Conservation (phyloP, 2,888 invertebrate genomes). For the Lithophane semibrunnea region DNA sequence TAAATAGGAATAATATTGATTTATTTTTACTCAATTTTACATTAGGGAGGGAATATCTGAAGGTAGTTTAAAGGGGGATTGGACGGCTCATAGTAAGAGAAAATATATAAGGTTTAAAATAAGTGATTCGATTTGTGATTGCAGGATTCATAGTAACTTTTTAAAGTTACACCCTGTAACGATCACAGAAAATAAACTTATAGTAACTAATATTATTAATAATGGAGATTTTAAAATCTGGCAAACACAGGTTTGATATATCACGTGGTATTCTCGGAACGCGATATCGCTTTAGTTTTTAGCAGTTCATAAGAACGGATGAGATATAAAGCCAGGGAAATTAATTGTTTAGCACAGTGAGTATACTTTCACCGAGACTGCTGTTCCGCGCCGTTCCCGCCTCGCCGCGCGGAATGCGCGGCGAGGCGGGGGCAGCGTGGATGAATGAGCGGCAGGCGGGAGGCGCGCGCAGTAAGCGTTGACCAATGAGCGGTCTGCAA, state of each 20-base stretch:
- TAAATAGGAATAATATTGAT: conserved; percentile 18
- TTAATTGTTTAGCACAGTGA: no score
- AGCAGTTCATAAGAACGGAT: background rate
- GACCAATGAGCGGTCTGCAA: no score
- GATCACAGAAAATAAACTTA: conserved; percentile 61
- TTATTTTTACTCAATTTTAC: background rate
- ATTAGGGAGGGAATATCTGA: conserved; percentile 36
- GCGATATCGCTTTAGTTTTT: background rate
- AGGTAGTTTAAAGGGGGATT: conserved; percentile 19
- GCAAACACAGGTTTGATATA: background rate
- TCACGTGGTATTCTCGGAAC: background rate
- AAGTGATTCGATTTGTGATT: background rate
- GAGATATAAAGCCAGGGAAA: no score
- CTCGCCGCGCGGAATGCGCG: no score
- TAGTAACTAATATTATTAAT: conserved; percentile 35
- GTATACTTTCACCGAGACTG: no score
- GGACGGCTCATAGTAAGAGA: conserved; percentile 51
- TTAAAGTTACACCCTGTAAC: conserved; percentile 52
- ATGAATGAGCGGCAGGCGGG: no score
- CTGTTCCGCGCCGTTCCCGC: no score
- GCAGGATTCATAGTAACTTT: conserved; percentile 20
- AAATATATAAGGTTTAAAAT: conserved; percentile 7
- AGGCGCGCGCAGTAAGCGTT: no score
- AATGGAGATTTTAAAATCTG: background rate
- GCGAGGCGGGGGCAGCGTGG: no score